These are phyloP conservation scores for Holocentrus rufus DNA, from an alignment of 2,797 vertebrate genomes.

Conservation along the genomic window DNA sequence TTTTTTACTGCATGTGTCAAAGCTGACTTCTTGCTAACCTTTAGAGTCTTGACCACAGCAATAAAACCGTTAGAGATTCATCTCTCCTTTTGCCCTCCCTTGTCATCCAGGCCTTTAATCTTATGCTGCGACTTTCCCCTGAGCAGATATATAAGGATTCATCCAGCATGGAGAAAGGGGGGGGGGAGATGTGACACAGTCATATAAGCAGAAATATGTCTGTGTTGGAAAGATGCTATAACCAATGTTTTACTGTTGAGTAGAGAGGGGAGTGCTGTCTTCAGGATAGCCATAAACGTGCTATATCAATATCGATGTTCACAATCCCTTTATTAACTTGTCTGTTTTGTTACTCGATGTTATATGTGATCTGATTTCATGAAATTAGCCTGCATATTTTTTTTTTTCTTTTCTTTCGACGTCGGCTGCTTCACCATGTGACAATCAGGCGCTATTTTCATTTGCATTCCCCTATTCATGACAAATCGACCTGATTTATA, in stretches of 20 bases:
- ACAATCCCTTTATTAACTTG: slow-evolving; percentile 71
- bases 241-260: slow-evolving; percentile 71
- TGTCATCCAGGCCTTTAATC: slow-evolving; percentile 78
- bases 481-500: slow-evolving; percentile 46
- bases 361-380: slow-evolving; percentile 51
- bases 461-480: slow-evolving; percentile 28
- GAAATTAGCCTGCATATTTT: slow-evolving; percentile 48
- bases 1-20: slow-evolving; percentile 69
- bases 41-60: slow-evolving; percentile 76
- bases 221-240: slow-evolving; percentile 73
- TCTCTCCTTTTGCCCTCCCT: slow-evolving; percentile 68
- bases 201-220: slow-evolving; percentile 78
- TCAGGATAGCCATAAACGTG: slow-evolving; percentile 65
- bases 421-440: background rate
- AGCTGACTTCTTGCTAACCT: slow-evolving; percentile 77
- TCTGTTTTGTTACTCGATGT: slow-evolving; percentile 66
- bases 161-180: slow-evolving; percentile 64
- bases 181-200: slow-evolving; percentile 72
- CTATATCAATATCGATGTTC: slow-evolving; percentile 70
- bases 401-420: slow-evolving; percentile 1
- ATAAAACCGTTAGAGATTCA: slow-evolving; percentile 78
- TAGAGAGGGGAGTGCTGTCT: slow-evolving; percentile 58
- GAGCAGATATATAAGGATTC: slow-evolving; percentile 71
- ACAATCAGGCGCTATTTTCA: slow-evolving; percentile 52
- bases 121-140: slow-evolving; percentile 67